Evolutionary conservation across 2,888 invertebrate genomes (phyloP), one percentile per base, ranked within the genome.

Genomic region (Hedychridium roseum): DNA sequence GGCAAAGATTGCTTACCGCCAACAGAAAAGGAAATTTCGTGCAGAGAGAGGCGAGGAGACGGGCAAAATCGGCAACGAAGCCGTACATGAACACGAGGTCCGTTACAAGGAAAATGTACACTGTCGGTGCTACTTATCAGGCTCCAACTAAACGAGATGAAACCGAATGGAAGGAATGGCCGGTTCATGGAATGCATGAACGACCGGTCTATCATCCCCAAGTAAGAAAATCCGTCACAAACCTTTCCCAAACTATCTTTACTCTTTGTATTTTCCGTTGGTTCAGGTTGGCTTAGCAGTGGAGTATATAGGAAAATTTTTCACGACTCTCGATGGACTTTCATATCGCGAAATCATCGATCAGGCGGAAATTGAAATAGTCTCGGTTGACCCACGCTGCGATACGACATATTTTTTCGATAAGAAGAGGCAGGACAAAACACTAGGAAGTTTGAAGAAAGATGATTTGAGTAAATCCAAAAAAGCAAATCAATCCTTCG

Each of bases 161-260:
- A 31, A 60, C 48, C 11, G 68, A 76, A 42, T 74, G 73, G 72
- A 75, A 69, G 28, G 69, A 73, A 15, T 78, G 78, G 78, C 78
- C 78, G 0, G 67, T 57, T 2, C 76, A 77, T 49, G 78, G 78
- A 30, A 78, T 78, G 77, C 73, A 78, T 37, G 78, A 78, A 43
- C 59, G 78, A 26, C 78, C 78, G 0, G 62, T 76, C 17, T 78
- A 66, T 40, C 76, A 77, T 63, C 70, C 71, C 0, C 66, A 71
- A 57, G 76, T 68, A 53, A 50, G 26, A 28, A 28, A n/a, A n/a
- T n/a, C n/a, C n/a, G n/a, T n/a, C 20, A 34, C n/a, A 2, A 23
- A 38, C 37, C 27, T 41, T 28, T 15, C 14, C 2, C 18, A 2
- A 35, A 35, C 9, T 35, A 30, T 12, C 26, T 38, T 38, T 16